These are phyloP conservation scores for Geophilus truncorum DNA, from an alignment of 2,888 invertebrate genomes.

Conservation along the genomic window DNA sequence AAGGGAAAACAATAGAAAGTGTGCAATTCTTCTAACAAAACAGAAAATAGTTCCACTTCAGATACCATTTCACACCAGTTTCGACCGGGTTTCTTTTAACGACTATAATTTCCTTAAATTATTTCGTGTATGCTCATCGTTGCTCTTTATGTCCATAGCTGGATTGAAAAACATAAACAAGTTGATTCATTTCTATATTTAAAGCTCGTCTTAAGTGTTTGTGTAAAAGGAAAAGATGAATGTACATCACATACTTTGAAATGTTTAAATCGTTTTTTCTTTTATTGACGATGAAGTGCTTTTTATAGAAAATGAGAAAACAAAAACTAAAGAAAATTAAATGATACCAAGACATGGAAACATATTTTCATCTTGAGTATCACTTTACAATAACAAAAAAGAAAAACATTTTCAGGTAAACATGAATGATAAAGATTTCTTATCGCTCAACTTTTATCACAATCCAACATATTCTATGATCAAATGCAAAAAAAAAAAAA, in stretches of 20 bases:
- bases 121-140: not conserved
- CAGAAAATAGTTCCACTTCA: not conserved
- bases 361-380: conserved; percentile 28
- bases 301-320: not conserved
- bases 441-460: not conserved
- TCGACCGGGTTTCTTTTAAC: not conserved
- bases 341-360: conserved; percentile 29
- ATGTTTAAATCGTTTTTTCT: not conserved
- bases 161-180: not conserved
- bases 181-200: not conserved
- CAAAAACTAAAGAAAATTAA: not conserved
- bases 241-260: not conserved
- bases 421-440: not conserved
- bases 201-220: not conserved
- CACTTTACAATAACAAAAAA: not conserved
- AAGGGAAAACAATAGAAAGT: too few relatives aligned
- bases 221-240: not conserved
- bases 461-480: not conserved
- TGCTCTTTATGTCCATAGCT: not conserved
- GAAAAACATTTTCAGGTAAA: conserved; percentile 19
- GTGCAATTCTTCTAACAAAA: too few relatives aligned
- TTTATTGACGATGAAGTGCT: conserved; percentile 19
- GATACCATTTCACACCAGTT: not conserved
- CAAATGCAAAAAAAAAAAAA: not conserved
- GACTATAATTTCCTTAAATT: not conserved